These are phyloP conservation scores for Drosophila kohkoa DNA, from an alignment of 1,140 invertebrate species.

Conservation along the genomic window DNA sequence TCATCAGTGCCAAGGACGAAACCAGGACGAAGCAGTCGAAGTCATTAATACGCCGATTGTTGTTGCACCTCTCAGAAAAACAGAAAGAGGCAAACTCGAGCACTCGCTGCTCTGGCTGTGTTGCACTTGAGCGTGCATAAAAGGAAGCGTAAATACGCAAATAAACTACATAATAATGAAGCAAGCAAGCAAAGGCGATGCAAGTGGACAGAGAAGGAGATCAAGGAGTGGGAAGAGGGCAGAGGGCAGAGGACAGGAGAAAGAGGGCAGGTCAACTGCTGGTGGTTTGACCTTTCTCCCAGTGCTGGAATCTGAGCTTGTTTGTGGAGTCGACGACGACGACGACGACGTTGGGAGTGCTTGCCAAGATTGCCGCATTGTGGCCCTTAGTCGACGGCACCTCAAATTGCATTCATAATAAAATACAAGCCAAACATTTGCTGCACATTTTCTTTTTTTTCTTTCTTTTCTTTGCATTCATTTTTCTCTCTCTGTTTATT, in stretches of 20 bases:
- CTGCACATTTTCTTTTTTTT: conserved; percentile 21
- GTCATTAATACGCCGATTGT: conserved; percentile 49
- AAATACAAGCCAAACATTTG: conserved; percentile 65
- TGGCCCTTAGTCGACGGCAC: conserved; percentile 21
- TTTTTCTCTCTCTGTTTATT: conserved; percentile 46
- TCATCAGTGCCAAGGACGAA: neutral
- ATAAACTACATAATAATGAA: conserved; percentile 65
- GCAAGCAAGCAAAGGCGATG: neutral
- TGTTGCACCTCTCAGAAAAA: neutral
- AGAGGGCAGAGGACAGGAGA: neutral
- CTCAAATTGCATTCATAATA: conserved; percentile 69
- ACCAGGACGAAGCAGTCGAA: conserved; percentile 2
- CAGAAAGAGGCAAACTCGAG: neutral
- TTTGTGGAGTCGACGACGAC: too few species aligned
- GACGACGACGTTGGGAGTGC: neutral
- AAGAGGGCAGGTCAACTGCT: neutral
- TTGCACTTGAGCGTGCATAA: conserved; percentile 59
- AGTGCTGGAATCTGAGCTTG: too few species aligned
- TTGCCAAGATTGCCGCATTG: conserved; percentile 34
- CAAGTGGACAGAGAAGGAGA: neutral
- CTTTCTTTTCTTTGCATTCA: conserved; percentile 11
- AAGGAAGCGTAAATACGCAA: conserved; percentile 68
- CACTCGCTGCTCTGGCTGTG: too few species aligned
- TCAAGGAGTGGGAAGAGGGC: too few species aligned
- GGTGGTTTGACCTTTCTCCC: neutral